Base-by-base conservation (phyloP, 1,140 invertebrate species). In the Lepidurus packardi region DNA sequence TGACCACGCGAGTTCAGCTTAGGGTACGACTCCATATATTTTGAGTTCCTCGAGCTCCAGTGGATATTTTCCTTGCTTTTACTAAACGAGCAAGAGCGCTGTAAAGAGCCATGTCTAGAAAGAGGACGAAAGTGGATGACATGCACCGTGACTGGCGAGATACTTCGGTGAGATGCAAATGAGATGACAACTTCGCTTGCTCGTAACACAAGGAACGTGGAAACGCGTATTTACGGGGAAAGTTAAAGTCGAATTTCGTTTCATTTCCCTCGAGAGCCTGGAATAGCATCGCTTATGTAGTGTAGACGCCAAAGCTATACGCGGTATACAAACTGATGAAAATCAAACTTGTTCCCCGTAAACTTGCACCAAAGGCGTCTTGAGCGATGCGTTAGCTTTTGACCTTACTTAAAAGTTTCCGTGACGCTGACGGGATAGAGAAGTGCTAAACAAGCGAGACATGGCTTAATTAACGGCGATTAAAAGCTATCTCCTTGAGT, bases 201-300 rank as follows among this genome's bases (percentile, higher is more conserved):
- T 65, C 53, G 53, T 65, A 65, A 65, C 21, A 21, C 21, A 65
- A 65, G 21, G 53, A 21, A 65, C 16, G 16, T 21, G 53, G 16
- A 65, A 65, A 65, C 21, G 21, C 53, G 53, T 65, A 16, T 65
- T 65, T 65, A 21, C n/a, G 16, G 21, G 53, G 21, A 65, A 16
- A 65, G 53, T 65, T 65, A 65, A 65, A 65, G 53, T 21, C 53
- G 53, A 4, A 21, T 65, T 65, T 65, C 53, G 21, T 21, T 65
- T 65, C 53, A 65, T 65, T 65, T 65, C 53, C 53, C 53, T 16
- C 9, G 53, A 21, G 53, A 65, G 53, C 16, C 4, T 21, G 53
- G 53, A 16, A 13, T n/a, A 65, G 53, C 53, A 65, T 65, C 53
- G 53, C 53, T 65, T 65, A 65, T 65, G 16, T n/a, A 65, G 53